phyloP scores from a whole-genome alignment of 2,888 invertebrate species.

The Perizoma affinitatum region DNA sequence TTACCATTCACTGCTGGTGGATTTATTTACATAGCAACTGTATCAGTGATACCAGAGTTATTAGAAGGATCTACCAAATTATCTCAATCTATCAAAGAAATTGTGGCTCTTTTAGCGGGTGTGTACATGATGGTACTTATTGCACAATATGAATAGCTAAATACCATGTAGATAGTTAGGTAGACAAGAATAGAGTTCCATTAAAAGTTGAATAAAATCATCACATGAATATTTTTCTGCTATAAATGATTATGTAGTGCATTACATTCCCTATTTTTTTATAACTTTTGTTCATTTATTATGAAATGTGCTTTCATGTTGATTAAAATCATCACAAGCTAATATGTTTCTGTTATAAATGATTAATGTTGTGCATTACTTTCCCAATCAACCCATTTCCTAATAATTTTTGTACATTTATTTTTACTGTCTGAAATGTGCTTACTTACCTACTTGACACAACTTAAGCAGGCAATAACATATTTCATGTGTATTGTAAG shows the following conservation, averaged over 20 bases:
- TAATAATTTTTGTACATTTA: too few species aligned
- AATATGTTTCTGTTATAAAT: too few species aligned
- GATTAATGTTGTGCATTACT: too few species aligned
- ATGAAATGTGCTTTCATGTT: too few species aligned
- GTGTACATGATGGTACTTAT: slow-evolving; percentile 98
- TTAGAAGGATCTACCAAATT: slow-evolving; percentile 93
- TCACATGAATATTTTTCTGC: slow-evolving; percentile 41
- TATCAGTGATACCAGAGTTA: slow-evolving; percentile 98
- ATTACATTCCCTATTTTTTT: neutral
- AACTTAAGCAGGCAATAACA: too few species aligned
- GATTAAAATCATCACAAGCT: too few species aligned
- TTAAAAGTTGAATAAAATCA: slow-evolving; percentile 35
- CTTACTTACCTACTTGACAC: too few species aligned
- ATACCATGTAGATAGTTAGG: slow-evolving; percentile 15
- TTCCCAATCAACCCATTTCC: too few species aligned
- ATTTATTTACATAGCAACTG: slow-evolving; percentile 99
- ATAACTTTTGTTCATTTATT: too few species aligned
- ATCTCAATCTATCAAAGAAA: slow-evolving; percentile 95
- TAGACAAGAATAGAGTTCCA: slow-evolving; percentile 15
- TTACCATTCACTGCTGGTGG: slow-evolving; percentile 99
- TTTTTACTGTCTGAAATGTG: too few species aligned
- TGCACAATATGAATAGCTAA: slow-evolving; percentile 85
- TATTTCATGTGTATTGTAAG: too few species aligned
- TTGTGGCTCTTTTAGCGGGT: slow-evolving; percentile 93
- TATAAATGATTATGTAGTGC: neutral